Base-by-base conservation (phyloP, 64 coral and sea anemone genomes). In the Actinia tenebrosa region DNA sequence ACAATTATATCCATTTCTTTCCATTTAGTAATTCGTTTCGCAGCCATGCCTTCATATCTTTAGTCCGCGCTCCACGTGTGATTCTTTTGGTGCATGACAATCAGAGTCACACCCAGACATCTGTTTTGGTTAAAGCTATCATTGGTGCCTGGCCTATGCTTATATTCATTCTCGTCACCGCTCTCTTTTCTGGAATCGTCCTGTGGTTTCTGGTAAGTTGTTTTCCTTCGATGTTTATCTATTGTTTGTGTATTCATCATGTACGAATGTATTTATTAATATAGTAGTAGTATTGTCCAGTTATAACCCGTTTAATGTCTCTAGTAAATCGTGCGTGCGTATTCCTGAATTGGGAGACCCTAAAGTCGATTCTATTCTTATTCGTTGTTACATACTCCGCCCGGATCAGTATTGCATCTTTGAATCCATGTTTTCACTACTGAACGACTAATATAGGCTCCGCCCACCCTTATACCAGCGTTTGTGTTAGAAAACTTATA, bases 171-270 rank as follows among this genome's bases (percentile, higher is more conserved):
- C 61, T 98, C 6, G 89, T 98, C 3, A 86, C 93, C 11, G 96
- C 96, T 2, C 71, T 88, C 2, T 79, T 92, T 3, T 94, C 96
- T n/a, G 96, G 96, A 17, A 98, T 98, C 77, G 88, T 98, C 16
- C 82, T 98, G 79, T 98, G 96, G 96, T 98, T 94, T 56, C 80
- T 98, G 85, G 96, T 98, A 88, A 95, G 96, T 89, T 11, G 5
- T 56, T 3, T 22, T 26, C 5, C 23, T 37, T 37, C 30, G 30
- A 37, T 37, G 30, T 37, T 68, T 8, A 8, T 23, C 3, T 20
- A 16, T 18, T 61, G 3, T 61, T 17, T 61, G 18, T n/a, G 20
- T n/a, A 20, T 22, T 68, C 18, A 5, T 61, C 11, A 61, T 18
- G 47, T 50, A 50, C 47, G 47, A 4, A 50, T 50, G 47, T 50